phyloP scores from a whole-genome alignment of 2,888 invertebrate genomes.

The Polyploca ridens region DNA sequence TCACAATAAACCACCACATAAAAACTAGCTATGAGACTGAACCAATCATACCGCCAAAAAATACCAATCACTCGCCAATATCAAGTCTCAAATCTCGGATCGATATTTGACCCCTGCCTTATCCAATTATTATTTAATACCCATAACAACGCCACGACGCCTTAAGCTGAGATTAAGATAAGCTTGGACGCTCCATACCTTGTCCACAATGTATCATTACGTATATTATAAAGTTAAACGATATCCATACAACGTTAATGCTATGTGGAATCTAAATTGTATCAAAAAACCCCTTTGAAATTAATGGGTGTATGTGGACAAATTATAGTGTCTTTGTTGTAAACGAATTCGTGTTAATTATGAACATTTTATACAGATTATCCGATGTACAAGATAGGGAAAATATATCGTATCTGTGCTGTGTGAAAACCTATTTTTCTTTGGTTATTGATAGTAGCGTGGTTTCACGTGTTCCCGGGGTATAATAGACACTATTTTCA shows the following conservation, averaged over 20 bases:
- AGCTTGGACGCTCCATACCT: constrained; percentile 42
- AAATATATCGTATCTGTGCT: too few relatives aligned
- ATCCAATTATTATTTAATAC: constrained; percentile 81
- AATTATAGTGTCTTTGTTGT: constrained; percentile 65
- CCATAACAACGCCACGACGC: constrained; percentile 69
- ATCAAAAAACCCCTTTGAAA: constrained; percentile 57
- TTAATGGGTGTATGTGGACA: constrained; percentile 56
- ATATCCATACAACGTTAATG: constrained; percentile 50
- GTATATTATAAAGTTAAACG: constrained; percentile 61
- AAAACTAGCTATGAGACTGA: neutral
- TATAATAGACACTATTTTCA: too few relatives aligned
- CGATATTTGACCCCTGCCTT: constrained; percentile 71
- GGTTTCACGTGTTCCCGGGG: too few relatives aligned
- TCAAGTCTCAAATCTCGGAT: constrained; percentile 48
- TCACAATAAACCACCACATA: neutral
- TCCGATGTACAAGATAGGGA: too few relatives aligned
- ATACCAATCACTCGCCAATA: constrained; percentile 1
- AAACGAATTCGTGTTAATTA: constrained; percentile 15
- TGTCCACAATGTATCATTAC: constrained; percentile 77
- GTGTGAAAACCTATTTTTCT: too few relatives aligned
- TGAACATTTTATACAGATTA: neutral
- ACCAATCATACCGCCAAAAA: neutral
- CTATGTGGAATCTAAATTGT: constrained; percentile 73
- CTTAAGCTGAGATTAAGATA: constrained; percentile 79
- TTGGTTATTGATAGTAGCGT: too few relatives aligned